Evolutionary conservation across 1,140 invertebrate species (phyloP), one percentile per base, ranked within the genome.

Genomic region (Sminthurides bifidus): DNA sequence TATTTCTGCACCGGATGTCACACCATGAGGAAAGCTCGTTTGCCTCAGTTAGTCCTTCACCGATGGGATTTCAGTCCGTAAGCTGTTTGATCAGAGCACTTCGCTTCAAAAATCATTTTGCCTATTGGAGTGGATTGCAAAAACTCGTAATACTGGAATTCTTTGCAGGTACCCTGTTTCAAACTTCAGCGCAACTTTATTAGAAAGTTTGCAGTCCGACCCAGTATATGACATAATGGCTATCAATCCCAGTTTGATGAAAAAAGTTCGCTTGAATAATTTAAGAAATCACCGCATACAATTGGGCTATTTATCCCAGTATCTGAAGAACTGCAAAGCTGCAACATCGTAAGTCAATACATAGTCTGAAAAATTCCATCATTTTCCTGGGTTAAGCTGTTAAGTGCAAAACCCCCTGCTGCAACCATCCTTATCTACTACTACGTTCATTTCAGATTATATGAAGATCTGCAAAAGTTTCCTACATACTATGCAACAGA

Each of bases 1-100:
- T 89, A 86, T 71, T 88, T 92, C 70, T 92, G 89, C 68, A 87
- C 86, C 5, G 85, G 84, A 29, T 92, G 89, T 68, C 88, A 92
- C 70, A 81, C 77, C 10, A 84, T 87, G 68, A 78, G 86, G 64
- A 72, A 80, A 45, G 75, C 82, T 4, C 70, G 82, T 48, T 85
- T 92, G 64, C 89, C 89, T 19, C 84, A 81, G 14, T 76, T 80
- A 65, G 81, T 92, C 38, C 70, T 89, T 14, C 75, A 79, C 55
- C 79, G 81, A 65, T 86, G 83, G 82, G 81, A 84, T 67, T 82
- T 87, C 65, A 79, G 70, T 30, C 76, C 74, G 79, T 81, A 72
- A 63, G 63, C 54, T 10, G 10, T 37, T 17, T 12, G 33, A 12
- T 37, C 33, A 17, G 12, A 37, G 12, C 10, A 55, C 23, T n/a